Percentiles rank a stretch among this genome's conserved stretches.
These are phyloP conservation scores for Chironomus tepperi DNA, from an alignment of 1,140 invertebrate species.

Conservation along the genomic window DNA sequence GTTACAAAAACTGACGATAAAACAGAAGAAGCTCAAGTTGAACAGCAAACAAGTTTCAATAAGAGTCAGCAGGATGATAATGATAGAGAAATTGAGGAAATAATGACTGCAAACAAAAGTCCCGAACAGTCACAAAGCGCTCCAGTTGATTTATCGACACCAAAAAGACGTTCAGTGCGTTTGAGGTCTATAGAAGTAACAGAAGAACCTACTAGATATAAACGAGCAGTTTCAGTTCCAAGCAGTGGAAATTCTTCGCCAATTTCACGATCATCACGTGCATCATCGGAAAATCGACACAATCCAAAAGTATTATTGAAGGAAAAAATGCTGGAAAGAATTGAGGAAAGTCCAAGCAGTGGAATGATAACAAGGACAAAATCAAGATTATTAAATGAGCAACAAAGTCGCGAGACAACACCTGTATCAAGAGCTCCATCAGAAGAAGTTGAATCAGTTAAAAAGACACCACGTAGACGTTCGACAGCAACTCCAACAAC, in stretches of 20 bases:
- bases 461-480: background rate
- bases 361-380: background rate
- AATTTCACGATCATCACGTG: background rate
- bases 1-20: background rate
- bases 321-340: background rate
- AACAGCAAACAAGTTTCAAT: too few relatives aligned
- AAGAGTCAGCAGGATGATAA: background rate
- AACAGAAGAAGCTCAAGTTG: background rate
- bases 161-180: background rate
- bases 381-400: background rate
- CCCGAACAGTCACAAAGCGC: background rate
- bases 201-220: background rate
- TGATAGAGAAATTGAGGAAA: background rate
- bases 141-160: background rate
- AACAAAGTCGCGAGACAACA: background rate
- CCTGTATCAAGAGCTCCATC: background rate
- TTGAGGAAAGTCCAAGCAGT: background rate
- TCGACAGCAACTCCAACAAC: background rate
- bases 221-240: background rate
- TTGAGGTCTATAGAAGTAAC: background rate
- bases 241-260: background rate
- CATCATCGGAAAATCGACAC: background rate
- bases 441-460: background rate
- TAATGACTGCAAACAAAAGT: background rate
- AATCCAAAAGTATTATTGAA: background rate